Percentiles rank a stretch among this genome's conserved stretches.
Conservation (phyloP, 1,140 invertebrate species). For the Carposina sasakii region DNA sequence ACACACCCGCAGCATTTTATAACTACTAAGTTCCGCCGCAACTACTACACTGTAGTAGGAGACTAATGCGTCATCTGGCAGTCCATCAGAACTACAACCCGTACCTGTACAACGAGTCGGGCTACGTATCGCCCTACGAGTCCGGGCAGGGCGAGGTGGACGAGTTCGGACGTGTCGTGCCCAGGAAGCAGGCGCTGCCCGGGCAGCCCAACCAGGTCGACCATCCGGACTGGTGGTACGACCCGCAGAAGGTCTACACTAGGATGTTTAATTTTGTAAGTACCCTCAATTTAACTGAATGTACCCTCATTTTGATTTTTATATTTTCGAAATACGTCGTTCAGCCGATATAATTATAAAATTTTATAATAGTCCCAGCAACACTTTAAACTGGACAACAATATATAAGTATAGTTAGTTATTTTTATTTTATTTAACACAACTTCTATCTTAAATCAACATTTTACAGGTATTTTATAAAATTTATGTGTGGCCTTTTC, state of each 20-base stretch:
- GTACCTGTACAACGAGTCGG: slow-evolving; percentile 52
- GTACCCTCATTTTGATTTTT: no score
- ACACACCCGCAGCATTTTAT: no score
- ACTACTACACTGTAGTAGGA: no score
- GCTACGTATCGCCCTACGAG: slow-evolving; percentile 29
- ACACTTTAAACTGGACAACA: no score
- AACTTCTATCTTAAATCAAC: neutral
- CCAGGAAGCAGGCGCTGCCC: slow-evolving; percentile 41
- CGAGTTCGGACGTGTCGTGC: slow-evolving; percentile 31
- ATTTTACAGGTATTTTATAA: neutral
- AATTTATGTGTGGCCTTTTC: neutral
- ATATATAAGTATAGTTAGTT: no score
- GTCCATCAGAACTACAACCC: slow-evolving; percentile 54
- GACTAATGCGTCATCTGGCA: no score
- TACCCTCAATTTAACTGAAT: slow-evolving; percentile 15
- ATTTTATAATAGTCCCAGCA: no score
- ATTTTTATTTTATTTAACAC: slow-evolving; percentile 2
- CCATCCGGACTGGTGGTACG: slow-evolving; percentile 69
- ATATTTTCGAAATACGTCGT: no score
- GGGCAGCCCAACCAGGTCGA: slow-evolving; percentile 65
- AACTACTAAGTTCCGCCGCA: no score
- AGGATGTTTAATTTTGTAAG: slow-evolving; percentile 83
- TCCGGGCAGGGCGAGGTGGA: slow-evolving; percentile 29
- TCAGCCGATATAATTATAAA: no score
- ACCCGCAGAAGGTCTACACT: slow-evolving; percentile 75